Evolutionary conservation across 2,888 invertebrate species (phyloP).

Genomic region (Cantharis flavilabris): DNA sequence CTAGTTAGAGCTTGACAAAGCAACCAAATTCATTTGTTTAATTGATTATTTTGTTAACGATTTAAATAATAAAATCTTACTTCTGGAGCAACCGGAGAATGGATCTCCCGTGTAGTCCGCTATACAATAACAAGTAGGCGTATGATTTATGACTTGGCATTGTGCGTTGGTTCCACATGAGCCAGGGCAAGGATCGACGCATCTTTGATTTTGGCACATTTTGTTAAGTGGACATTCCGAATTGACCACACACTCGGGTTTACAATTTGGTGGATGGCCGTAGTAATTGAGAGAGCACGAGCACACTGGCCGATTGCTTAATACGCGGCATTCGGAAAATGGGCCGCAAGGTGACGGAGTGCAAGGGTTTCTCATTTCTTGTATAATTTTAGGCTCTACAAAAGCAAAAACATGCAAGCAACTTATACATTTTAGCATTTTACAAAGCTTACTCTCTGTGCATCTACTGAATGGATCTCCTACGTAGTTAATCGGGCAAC

Average conservation of each 20-base stretch:
- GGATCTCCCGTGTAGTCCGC: conserved; percentile 77
- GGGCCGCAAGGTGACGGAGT: conserved; percentile 77
- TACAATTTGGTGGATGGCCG: conserved; percentile 79
- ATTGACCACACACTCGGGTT: conserved; percentile 75
- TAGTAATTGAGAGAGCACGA: conserved; percentile 74
- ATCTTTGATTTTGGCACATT: conserved; percentile 73
- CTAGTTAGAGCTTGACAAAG: not conserved
- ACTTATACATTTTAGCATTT: not conserved
- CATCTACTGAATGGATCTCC: conserved; percentile 82
- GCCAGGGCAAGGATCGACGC: conserved; percentile 75
- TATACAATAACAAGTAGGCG: conserved; percentile 74
- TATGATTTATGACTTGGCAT: conserved; percentile 72
- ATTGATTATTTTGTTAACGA: not conserved
- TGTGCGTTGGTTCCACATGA: conserved; percentile 75
- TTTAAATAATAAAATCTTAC: conserved; percentile 43
- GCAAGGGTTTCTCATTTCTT: conserved; percentile 60
- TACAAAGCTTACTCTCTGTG: conserved; percentile 63
- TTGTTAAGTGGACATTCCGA: conserved; percentile 74
- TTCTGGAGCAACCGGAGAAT: conserved; percentile 70
- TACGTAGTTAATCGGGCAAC: conserved; percentile 68
- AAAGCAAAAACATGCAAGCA: conserved; percentile 36
- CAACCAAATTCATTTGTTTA: not conserved
- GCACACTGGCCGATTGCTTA: conserved; percentile 72
- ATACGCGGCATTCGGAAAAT: conserved; percentile 73
- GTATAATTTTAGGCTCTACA: conserved; percentile 45